These are phyloP conservation scores for Eurystomus glaucurus DNA, from an alignment of 2,797 vertebrate species.

Conservation along the genomic window DNA sequence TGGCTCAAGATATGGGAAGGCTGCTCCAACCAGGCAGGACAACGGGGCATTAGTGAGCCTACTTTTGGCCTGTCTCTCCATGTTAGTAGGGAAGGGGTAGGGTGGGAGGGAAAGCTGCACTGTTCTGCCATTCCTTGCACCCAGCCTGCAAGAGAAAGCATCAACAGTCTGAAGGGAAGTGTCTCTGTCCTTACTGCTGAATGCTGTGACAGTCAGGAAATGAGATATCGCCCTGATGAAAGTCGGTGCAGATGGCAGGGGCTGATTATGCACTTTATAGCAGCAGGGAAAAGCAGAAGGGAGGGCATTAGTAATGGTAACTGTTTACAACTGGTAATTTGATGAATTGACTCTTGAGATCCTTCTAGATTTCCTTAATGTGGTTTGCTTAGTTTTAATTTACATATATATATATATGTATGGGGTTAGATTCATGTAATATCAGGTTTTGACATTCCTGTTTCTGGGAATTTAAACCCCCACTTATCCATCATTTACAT, in stretches of 20 bases:
- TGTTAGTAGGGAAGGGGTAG: not conserved
- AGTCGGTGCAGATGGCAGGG: not conserved
- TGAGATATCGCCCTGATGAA: not conserved
- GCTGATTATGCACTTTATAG: not conserved
- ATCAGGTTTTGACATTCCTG: not conserved
- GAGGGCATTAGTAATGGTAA: not conserved
- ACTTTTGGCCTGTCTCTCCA: not conserved
- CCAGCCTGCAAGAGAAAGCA: not conserved
- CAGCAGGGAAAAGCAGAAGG: not conserved
- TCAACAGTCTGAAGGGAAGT: accelerated
- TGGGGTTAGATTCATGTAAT: not conserved
- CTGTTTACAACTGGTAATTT: not conserved
- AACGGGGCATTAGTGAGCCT: accelerated
- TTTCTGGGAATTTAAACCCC: not conserved
- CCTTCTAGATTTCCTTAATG: not conserved
- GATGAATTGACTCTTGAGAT: not conserved
- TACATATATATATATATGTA: not conserved
- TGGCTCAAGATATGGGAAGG: not conserved
- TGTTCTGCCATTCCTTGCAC: not conserved
- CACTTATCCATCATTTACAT: not conserved
- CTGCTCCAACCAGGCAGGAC: not conserved
- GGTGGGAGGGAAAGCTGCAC: accelerated
- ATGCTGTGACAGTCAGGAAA: accelerated
- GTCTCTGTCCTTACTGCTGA: not conserved
- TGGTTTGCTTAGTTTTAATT: not conserved